phyloP scores from a whole-genome alignment of 2,797 vertebrate species.

The Hypotaenidia okinawae region DNA sequence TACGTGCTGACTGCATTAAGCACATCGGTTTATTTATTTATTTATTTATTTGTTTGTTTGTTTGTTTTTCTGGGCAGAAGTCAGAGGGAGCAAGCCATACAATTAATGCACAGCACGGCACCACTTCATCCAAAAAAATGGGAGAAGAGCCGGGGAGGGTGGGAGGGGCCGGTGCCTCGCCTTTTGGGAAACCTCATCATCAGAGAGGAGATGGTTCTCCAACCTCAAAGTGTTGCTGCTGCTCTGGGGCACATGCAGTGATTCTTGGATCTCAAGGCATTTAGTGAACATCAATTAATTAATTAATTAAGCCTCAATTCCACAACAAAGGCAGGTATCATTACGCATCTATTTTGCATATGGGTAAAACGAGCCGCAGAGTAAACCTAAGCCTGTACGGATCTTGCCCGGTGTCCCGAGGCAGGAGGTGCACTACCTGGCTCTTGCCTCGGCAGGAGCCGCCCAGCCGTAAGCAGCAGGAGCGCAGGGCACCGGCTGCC shows the following conservation, averaged over 20 bases:
- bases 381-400: neutral
- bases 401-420: neutral
- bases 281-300: slow-evolving; percentile 55
- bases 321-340: slow-evolving; percentile 54
- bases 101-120: neutral
- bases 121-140: neutral
- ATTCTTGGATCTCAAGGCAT: slow-evolving; percentile 29
- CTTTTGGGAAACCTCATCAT: neutral
- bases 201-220: neutral
- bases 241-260: neutral
- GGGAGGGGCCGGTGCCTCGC: neutral
- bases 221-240: neutral
- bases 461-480: accelerated
- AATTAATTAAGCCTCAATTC: slow-evolving; percentile 54
- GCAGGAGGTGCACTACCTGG: neutral
- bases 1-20: slow-evolving; percentile 50
- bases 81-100: neutral
- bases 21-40: slow-evolving; percentile 28
- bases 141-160: neutral
- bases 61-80: slow-evolving; percentile 47
- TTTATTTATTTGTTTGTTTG: slow-evolving; percentile 50
- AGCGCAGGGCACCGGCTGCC: accelerated
- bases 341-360: slow-evolving; percentile 25
- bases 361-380: neutral
- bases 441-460: neutral